These are phyloP conservation scores for Ianthella basta DNA, from an alignment of 37 sponge, comb jelly and placozoan genomes.

Conservation along the genomic window DNA sequence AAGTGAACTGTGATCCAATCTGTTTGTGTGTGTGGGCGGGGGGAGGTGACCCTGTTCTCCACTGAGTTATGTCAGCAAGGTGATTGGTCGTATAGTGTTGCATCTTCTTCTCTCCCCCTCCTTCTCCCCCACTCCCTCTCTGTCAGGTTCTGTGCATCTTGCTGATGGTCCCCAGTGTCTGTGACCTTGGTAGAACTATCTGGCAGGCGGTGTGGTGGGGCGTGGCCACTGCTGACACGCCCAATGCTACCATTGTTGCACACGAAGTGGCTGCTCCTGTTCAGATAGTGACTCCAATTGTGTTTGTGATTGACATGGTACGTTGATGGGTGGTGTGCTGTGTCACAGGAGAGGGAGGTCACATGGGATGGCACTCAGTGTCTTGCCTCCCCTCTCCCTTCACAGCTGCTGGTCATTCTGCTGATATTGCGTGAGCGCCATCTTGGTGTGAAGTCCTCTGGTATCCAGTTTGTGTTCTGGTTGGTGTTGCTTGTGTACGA, in stretches of 20 bases:
- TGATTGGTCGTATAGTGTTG: too few relatives aligned
- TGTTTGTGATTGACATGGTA: conserved; percentile 40
- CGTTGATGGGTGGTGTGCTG: background rate
- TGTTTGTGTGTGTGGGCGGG: too few relatives aligned
- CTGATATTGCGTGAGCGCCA: conserved; percentile 40
- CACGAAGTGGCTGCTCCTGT: conserved; percentile 28
- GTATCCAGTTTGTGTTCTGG: conserved; percentile 67
- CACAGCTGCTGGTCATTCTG: conserved; percentile 45
- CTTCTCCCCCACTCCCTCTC: background rate
- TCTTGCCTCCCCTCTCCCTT: background rate
- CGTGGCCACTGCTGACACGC: background rate
- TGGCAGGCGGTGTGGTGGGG: conserved; percentile 21
- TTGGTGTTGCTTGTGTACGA: conserved; percentile 50
- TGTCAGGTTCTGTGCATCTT: conserved; percentile 41
- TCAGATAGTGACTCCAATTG: conserved; percentile 38
- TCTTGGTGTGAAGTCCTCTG: conserved; percentile 62
- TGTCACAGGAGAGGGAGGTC: too few relatives aligned
- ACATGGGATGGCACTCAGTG: background rate
- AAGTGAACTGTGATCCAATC: too few relatives aligned
- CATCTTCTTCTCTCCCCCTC: too few relatives aligned
- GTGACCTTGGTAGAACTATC: conserved; percentile 47
- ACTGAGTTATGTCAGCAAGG: too few relatives aligned
- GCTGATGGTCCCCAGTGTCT: conserved; percentile 37
- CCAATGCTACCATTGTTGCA: background rate
- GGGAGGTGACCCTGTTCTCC: too few relatives aligned